Percentiles rank a stretch among this genome's conserved stretches.
Evolutionary conservation across 2,888 invertebrate genomes (phyloP).

Genomic region (Dryococelus australis): DNA sequence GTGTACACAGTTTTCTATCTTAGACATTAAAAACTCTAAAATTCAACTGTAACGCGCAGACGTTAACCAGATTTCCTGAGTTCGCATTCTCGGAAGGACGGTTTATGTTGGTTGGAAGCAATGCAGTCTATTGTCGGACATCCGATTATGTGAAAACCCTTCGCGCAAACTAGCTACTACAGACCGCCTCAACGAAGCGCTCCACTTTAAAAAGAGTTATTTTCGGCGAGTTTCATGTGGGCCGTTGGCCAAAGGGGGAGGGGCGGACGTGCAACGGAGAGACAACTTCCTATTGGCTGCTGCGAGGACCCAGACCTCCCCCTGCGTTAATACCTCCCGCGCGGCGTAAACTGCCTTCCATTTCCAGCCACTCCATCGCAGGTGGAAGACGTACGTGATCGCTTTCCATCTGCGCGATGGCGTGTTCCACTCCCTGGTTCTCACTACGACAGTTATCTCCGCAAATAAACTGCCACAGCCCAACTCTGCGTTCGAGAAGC

Average conservation of each 20-base stretch:
- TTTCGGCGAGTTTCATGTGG: background rate
- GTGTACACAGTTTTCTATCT: no score
- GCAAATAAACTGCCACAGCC: background rate
- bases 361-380: background rate
- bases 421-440: background rate
- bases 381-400: background rate
- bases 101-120: background rate
- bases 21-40: no score
- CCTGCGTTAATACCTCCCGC: background rate
- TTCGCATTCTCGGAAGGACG: no score
- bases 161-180: background rate
- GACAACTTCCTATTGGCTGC: background rate
- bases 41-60: no score
- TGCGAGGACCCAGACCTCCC: background rate
- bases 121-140: background rate
- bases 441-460: background rate
- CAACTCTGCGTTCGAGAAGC: background rate
- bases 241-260: background rate
- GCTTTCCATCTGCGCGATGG: background rate
- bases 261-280: background rate
- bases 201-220: constrained; percentile 4
- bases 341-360: constrained; percentile 9
- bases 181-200: background rate
- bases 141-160: background rate
- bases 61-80: no score